Evolutionary conservation across 92 coral and sea anemone genomes (phyloP), one percentile per base, ranked within the genome.

Genomic region (Paragorgia papillata): DNA sequence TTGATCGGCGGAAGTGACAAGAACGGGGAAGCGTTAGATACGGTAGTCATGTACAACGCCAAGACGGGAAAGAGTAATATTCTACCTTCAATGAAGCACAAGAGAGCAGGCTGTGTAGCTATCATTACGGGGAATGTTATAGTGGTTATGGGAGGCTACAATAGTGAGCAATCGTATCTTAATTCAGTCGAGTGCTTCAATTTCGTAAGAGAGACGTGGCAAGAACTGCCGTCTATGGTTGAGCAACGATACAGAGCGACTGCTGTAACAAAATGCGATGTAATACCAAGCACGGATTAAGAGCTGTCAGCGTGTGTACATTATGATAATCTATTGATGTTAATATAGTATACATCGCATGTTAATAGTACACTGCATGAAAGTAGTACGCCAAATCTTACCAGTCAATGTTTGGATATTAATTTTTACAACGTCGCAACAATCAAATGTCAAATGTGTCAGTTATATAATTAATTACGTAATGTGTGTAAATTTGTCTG

Each of bases 61-160:
- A 78, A 75, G n/a, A 79, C 89, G 64, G 97, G 97, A 37, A 81
- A 88, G 76, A 91, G 98, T 91, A 55, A 75, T 5, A 64, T 43
- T 37, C 57, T 91, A 2, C 89, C 97, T 1, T 87, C 91, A 1
- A 94, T 94, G 98, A 84, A 83, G 53, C 76, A 86, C 46, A 91
- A 83, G 75, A 90, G 98, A 1, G 84, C 81, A 34, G 98, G 97
- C 15, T 91, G 98, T 59, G 69, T 94, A 0, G 97, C 95, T 7
- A 86, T 88, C 27, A 75, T 80, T 17, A 57, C 86, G 80, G 81
- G 84, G 61, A 86, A 81, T 3, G 76, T 67, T 29, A 83, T 94
- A 56, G 80, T 87, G 19, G 95, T 94, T 14, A 84, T 91, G 17
- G 98, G 98, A 18, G 98, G 98, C 1, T 84, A 89, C 21, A 88